These are phyloP conservation scores for Oryzias dopingdopingensis DNA, from an alignment of 2,797 vertebrate species.

Conservation along the genomic window DNA sequence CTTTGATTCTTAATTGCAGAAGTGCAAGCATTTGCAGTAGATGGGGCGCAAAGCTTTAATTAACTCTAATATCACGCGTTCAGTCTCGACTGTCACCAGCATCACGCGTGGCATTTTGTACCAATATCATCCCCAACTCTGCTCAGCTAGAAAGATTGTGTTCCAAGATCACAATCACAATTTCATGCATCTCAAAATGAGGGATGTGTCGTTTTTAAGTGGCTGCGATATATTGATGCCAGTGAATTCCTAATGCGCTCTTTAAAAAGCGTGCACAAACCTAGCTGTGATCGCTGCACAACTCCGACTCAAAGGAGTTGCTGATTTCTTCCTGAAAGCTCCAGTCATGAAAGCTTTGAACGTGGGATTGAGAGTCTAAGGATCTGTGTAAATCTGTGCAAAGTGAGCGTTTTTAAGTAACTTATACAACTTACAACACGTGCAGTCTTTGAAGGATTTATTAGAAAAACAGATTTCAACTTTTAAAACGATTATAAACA, in stretches of 20 bases:
- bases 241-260: constrained; percentile 65
- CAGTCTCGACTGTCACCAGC: constrained; percentile 82
- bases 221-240: constrained; percentile 62
- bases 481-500: constrained; percentile 62
- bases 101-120: constrained; percentile 77
- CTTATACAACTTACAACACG: constrained; percentile 54
- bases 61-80: constrained; percentile 87
- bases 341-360: constrained; percentile 30
- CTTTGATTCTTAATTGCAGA: constrained; percentile 89
- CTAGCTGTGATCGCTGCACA: constrained; percentile 24
- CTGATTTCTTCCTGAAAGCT: constrained; percentile 36
- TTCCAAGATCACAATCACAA: constrained; percentile 79
- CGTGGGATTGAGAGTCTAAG: constrained; percentile 34
- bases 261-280: constrained; percentile 27
- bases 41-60: constrained; percentile 87
- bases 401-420: constrained; percentile 46
- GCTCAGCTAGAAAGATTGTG: constrained; percentile 71
- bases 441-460: constrained; percentile 72
- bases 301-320: constrained; percentile 39
- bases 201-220: constrained; percentile 63
- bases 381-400: constrained; percentile 29
- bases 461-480: constrained; percentile 65
- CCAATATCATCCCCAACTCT: constrained; percentile 71
- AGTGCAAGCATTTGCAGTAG: constrained; percentile 83
- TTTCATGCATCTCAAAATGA: constrained; percentile 82